phyloP scores from a whole-genome alignment of 2,888 invertebrate genomes.

The Pheosia gnoma region DNA sequence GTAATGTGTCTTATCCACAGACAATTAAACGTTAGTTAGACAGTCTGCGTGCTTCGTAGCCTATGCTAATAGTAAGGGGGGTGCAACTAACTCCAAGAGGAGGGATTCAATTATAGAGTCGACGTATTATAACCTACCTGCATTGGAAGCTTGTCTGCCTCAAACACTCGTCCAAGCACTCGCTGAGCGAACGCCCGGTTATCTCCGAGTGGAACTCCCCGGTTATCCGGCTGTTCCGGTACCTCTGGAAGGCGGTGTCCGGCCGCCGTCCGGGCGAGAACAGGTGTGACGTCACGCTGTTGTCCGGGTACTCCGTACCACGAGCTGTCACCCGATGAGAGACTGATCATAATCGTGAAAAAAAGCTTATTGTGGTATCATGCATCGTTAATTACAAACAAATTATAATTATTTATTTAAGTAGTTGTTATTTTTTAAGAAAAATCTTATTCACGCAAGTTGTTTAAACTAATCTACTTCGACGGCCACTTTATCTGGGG shows the following conservation, averaged over 20 bases:
- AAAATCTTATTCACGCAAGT: too few species aligned
- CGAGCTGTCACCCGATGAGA: slow-evolving; percentile 89
- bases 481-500: not conserved
- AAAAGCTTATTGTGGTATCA: slow-evolving; percentile 71
- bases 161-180: slow-evolving; percentile 95
- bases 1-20: too few species aligned
- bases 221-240: slow-evolving; percentile 93
- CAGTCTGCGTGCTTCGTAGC: too few species aligned
- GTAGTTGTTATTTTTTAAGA: not conserved
- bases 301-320: slow-evolving; percentile 94
- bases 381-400: slow-evolving; percentile 42
- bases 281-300: slow-evolving; percentile 92
- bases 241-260: slow-evolving; percentile 95
- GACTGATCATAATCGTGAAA: slow-evolving; percentile 80
- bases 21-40: too few species aligned
- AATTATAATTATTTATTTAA: slow-evolving; percentile 21
- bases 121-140: too few species aligned
- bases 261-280: slow-evolving; percentile 92
- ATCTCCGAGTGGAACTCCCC: slow-evolving; percentile 96
- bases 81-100: too few species aligned
- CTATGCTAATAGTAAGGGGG: too few species aligned
- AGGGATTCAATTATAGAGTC: too few species aligned
- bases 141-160: slow-evolving; percentile 95
- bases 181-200: slow-evolving; percentile 93
- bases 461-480: not conserved